These are phyloP conservation scores for Phengaris arion DNA, from an alignment of 2,888 invertebrate species.

Conservation along the genomic window DNA sequence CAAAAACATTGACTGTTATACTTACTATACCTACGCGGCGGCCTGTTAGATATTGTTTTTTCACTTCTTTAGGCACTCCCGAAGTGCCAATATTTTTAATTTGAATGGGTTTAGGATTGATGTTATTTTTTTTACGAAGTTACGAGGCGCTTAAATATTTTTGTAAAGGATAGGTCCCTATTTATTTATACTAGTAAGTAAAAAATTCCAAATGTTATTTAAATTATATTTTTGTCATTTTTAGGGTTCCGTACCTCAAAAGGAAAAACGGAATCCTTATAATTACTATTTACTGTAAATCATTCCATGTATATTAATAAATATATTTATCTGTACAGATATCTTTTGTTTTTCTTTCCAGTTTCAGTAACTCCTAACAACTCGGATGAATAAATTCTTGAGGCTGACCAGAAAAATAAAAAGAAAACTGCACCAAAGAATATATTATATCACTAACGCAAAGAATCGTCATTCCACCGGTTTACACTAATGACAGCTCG, in stretches of 20 bases:
- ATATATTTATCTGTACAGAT: constrained; percentile 13
- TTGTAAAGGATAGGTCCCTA: constrained; percentile 7
- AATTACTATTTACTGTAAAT: not conserved
- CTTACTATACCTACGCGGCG: no score
- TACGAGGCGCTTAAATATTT: constrained; percentile 14
- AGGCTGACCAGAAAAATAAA: no score
- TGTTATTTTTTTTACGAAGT: not conserved
- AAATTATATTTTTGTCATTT: constrained; percentile 25
- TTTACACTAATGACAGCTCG: no score
- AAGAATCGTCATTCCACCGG: no score
- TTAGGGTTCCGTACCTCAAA: not conserved
- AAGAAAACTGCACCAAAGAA: no score
- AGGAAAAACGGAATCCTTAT: not conserved
- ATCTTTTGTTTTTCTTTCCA: not conserved
- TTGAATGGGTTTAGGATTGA: constrained; percentile 4
- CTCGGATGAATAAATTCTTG: not conserved
- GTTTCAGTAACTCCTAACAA: not conserved
- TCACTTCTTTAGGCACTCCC: no score
- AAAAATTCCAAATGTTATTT: not conserved
- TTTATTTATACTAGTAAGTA: not conserved
- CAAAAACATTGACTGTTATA: not conserved
- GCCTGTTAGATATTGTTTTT: no score
- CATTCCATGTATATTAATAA: constrained; percentile 23
- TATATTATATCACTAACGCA: no score
- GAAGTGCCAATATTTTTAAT: not conserved